phyloP scores from a whole-genome alignment of 2,113 vertebrate species.

The Urocynchramus pylzowi region DNA sequence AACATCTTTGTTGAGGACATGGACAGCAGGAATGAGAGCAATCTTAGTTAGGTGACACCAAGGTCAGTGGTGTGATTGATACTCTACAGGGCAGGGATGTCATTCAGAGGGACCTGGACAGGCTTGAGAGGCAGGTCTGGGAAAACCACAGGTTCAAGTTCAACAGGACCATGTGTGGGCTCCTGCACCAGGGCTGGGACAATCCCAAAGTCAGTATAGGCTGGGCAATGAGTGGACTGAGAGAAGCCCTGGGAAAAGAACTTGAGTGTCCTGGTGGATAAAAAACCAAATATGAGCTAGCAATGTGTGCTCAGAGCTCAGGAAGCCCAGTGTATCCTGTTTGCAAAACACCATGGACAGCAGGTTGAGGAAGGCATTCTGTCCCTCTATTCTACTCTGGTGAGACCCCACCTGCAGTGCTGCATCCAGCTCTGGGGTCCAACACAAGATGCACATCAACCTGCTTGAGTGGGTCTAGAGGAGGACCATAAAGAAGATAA shows the following conservation, averaged over 20 bases:
- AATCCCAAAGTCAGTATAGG: background rate
- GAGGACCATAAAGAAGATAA: background rate
- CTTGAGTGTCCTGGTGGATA: background rate
- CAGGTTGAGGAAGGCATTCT: background rate
- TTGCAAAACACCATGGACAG: background rate
- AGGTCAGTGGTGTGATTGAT: background rate
- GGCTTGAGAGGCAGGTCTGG: background rate
- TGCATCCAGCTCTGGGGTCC: background rate
- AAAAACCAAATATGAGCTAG: background rate
- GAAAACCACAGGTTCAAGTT: background rate
- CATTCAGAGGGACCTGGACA: background rate
- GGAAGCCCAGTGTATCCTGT: background rate
- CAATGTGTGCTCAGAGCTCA: background rate
- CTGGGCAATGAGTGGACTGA: background rate
- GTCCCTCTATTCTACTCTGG: background rate
- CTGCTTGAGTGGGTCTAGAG: background rate
- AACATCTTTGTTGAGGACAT: background rate
- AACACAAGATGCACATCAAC: background rate
- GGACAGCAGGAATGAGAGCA: background rate
- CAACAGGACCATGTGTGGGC: background rate
- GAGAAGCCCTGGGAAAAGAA: background rate
- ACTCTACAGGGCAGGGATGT: background rate
- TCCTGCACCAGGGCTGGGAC: accelerated
- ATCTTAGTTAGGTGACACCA: background rate
- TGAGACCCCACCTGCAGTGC: background rate